Percentiles rank a stretch among this genome's conserved stretches.
Evolutionary conservation across 2,888 invertebrate species (phyloP).

Genomic region (Hofmannophila pseudospretella): DNA sequence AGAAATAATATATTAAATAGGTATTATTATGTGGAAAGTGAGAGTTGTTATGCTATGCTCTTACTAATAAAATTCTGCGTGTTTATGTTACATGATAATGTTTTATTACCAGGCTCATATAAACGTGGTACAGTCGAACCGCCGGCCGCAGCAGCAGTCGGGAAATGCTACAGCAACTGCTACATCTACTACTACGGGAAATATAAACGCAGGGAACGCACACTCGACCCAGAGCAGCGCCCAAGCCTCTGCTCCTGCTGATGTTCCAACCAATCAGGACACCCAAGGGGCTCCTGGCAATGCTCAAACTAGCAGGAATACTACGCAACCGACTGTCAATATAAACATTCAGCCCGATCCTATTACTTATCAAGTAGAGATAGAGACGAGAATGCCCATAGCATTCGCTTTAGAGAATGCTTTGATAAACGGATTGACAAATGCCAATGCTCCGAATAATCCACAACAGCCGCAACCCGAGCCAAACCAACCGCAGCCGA

Average conservation of each 20-base stretch:
- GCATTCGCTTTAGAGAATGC: constrained; percentile 43
- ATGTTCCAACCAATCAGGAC: constrained; percentile 2
- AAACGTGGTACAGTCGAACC: constrained; percentile 44
- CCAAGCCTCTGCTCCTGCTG: constrained; percentile 14
- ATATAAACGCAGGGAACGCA: constrained; percentile 10
- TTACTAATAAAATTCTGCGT: no score
- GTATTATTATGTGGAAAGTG: no score
- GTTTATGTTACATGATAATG: no score
- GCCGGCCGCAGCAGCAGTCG: constrained; percentile 19
- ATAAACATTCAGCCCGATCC: constrained; percentile 41
- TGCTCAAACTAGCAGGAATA: constrained; percentile 31
- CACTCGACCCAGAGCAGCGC: constrained; percentile 8
- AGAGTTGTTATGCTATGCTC: no score
- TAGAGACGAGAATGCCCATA: constrained; percentile 51
- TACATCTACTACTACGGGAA: constrained; percentile 4
- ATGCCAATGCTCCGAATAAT: constrained; percentile 8
- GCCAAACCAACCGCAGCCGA: not conserved
- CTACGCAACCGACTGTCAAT: constrained; percentile 35
- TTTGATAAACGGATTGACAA: constrained; percentile 31
- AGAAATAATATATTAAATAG: no score
- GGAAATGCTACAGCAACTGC: constrained; percentile 2
- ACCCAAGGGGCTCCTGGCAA: constrained; percentile 1
- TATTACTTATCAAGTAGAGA: constrained; percentile 50
- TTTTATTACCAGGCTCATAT: constrained; percentile 46
- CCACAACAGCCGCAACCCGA: not conserved